Base-by-base conservation (phyloP, 1,140 invertebrate genomes). In the Bombus waltoni region DNA sequence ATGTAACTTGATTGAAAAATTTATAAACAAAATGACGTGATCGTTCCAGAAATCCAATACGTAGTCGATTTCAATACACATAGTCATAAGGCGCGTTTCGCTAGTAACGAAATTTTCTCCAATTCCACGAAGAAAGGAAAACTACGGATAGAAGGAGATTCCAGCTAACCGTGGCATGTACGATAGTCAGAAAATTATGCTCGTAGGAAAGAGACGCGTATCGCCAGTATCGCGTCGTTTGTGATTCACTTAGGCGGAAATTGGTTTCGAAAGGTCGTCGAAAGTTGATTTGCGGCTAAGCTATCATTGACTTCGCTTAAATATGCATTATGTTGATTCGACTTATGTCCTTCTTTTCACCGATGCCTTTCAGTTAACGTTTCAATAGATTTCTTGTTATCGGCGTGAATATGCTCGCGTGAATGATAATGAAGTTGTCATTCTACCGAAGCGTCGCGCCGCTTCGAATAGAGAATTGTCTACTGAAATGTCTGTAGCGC, bases 191-290 rank as follows among this genome's bases (percentile, higher is more conserved):
- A 44, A 62, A 79, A 68, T 83, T 66, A 76, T 38, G n/a, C 13
- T 47, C 13, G 3, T 28, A 9, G 15, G 38, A 15, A 18, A 15
- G 11, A 25, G 4, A 28, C 77, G 65, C 38, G 82, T 79, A 47
- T 59, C 75, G 13, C 65, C 8, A 53, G 47, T 53, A 53, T 53
- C 47, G 0, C 47, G 53, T 79, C 53, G 44, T 85, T 65, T 22
- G 32, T 8, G 57, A 80, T 80, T 85, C 76, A 65, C 53, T 85
- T 47, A 59, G 68, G 35, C 47, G 53, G 83, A 76, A 80, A 80
- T 85, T 40, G 68, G 22, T 65, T 85, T 80, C 35, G 57, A 84
- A 79, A 79, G 83, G 76, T 79, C 83, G 32, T 84, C 53, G 76
- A 84, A 84, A 84, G 76, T 84, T 72, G 68, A 85, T 80, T 73